phyloP scores from a whole-genome alignment of 2,797 vertebrate genomes.

The Tangara arthus region DNA sequence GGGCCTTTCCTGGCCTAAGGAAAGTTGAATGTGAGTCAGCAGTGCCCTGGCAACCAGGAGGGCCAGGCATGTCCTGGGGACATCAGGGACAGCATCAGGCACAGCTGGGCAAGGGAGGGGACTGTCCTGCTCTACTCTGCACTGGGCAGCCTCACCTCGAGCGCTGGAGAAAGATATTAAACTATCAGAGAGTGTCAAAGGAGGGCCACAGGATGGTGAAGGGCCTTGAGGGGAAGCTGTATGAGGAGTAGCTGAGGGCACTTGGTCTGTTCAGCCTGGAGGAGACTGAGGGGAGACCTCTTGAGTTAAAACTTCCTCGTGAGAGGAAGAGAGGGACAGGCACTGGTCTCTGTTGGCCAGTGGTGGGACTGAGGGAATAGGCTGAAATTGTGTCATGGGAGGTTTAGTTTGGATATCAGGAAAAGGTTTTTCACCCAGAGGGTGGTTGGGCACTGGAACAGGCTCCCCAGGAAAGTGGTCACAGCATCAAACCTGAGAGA shows the following conservation, averaged over 20 bases:
- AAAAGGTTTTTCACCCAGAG: not conserved
- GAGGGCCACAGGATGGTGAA: not conserved
- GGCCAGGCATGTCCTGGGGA: rapidly evolving
- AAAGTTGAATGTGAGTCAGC: not conserved
- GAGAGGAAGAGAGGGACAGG: not conserved
- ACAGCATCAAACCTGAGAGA: not conserved
- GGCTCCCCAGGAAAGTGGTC: not conserved
- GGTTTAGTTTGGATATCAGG: not conserved
- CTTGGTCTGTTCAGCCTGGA: not conserved
- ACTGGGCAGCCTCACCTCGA: rapidly evolving
- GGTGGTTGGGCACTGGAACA: not conserved
- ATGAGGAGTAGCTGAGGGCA: not conserved
- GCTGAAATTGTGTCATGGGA: not conserved
- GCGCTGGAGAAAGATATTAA: not conserved
- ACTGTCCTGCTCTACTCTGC: not conserved
- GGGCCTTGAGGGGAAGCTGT: rapidly evolving
- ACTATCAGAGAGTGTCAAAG: not conserved
- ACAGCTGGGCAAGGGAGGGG: rapidly evolving
- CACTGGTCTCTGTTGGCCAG: not conserved
- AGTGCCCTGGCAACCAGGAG: not conserved
- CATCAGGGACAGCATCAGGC: not conserved
- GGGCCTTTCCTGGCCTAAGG: not conserved
- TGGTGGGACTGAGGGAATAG: not conserved
- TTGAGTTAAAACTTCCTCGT: rapidly evolving
- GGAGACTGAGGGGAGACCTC: not conserved